Conservation (phyloP, 2,797 vertebrate species). For the Chromis chromis region DNA sequence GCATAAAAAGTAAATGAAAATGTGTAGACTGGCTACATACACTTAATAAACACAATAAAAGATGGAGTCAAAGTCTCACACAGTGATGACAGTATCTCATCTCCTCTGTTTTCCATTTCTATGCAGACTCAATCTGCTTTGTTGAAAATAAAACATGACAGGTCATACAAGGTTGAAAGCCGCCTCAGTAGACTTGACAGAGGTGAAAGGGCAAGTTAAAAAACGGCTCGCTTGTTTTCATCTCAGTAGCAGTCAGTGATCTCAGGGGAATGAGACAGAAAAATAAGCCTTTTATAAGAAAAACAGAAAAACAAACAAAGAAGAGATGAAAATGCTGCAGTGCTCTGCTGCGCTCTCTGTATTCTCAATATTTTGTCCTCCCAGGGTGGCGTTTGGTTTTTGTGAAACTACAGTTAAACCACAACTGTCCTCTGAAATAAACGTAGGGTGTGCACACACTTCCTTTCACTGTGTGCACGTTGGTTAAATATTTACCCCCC, state of each 20-base stretch:
- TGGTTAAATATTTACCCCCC: constrained; percentile 36
- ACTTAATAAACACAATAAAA: too few relatives aligned
- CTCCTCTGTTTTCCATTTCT: background rate
- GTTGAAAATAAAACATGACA: background rate
- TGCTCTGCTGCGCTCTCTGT: too few relatives aligned
- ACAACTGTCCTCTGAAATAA: background rate
- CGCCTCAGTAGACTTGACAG: constrained; percentile 9
- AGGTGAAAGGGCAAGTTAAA: background rate
- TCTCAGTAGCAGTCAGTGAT: background rate
- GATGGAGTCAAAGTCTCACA: too few relatives aligned
- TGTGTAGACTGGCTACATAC: too few relatives aligned
- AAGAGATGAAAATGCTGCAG: background rate
- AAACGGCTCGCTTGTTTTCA: background rate
- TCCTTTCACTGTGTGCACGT: constrained; percentile 13
- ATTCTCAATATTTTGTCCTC: background rate
- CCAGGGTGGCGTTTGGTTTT: too few relatives aligned
- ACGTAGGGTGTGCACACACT: background rate
- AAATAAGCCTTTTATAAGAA: background rate
- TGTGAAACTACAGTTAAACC: constrained; percentile 23
- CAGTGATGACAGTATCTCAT: constrained; percentile 10
- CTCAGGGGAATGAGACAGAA: background rate
- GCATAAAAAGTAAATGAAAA: too few relatives aligned
- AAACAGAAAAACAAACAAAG: background rate
- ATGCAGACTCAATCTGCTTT: constrained; percentile 2
- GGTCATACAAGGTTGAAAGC: background rate